phyloP scores from a whole-genome alignment of 2,888 invertebrate genomes.

The Acrocera orbiculus region DNA sequence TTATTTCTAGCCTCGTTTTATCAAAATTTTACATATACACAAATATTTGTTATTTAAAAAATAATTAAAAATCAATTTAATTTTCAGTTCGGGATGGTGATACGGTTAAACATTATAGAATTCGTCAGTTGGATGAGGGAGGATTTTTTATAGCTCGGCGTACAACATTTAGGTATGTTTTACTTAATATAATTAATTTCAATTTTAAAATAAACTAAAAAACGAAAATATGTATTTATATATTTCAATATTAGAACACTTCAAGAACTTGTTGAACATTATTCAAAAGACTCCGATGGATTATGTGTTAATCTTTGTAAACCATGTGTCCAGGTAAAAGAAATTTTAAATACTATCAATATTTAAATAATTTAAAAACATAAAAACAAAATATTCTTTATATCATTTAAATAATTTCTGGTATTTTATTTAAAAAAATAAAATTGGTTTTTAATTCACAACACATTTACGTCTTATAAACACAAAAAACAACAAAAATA shows the following conservation, averaged over 20 bases:
- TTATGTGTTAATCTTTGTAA: constrained; percentile 93
- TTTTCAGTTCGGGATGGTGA: constrained; percentile 90
- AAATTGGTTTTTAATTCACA: constrained; percentile 1
- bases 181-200: background rate
- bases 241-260: too few species aligned
- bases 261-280: constrained; percentile 94
- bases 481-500: constrained; percentile 9
- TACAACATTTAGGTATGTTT: constrained; percentile 60
- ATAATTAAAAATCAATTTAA: constrained; percentile 2
- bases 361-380: constrained; percentile 1
- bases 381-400: background rate
- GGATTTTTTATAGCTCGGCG: constrained; percentile 98
- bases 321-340: constrained; percentile 90
- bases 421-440: constrained; percentile 3
- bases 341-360: constrained; percentile 1
- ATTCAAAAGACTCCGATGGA: constrained; percentile 94
- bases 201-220: too few species aligned
- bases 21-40: too few species aligned
- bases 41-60: constrained; percentile 1
- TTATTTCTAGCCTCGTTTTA: too few species aligned
- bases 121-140: constrained; percentile 94
- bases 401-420: constrained; percentile 1
- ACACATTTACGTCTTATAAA: too few species aligned
- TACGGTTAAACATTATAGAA: constrained; percentile 98
- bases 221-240: background rate